Conservation (phyloP, 2,888 invertebrate species). For the Mythimna vitellina region DNA sequence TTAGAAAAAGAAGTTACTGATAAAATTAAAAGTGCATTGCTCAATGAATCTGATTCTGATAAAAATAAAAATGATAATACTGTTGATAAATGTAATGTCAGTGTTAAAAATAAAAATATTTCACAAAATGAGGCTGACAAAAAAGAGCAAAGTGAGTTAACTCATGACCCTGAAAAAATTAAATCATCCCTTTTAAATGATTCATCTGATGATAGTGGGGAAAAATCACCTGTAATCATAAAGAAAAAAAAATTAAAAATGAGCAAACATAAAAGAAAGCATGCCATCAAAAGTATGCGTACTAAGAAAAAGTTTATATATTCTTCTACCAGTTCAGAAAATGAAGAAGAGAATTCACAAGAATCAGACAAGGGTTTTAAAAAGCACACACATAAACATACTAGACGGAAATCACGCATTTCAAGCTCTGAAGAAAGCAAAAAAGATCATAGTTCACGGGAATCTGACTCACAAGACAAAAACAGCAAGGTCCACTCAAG, state of each 20-base stretch:
- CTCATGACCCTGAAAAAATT: conserved; percentile 38
- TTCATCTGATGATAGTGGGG: conserved; percentile 63
- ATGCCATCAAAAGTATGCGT: conserved; percentile 76
- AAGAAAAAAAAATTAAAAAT: conserved; percentile 53
- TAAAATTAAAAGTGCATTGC: conserved; percentile 58
- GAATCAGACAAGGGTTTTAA: conserved; percentile 71
- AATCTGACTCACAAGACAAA: conserved; percentile 47
- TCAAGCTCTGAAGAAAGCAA: conserved; percentile 57
- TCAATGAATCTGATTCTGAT: conserved; percentile 56
- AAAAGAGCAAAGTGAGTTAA: conserved; percentile 10
- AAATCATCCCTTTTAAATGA: conserved; percentile 69
- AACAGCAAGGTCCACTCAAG: conserved; percentile 39
- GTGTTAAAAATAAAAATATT: background rate
- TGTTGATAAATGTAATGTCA: conserved; percentile 7
- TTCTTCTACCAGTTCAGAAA: conserved; percentile 84
- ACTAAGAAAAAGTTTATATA: conserved; percentile 81
- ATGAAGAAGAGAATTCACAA: conserved; percentile 69
- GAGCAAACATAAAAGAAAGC: conserved; percentile 73
- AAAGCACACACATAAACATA: conserved; percentile 29
- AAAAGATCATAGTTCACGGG: conserved; percentile 31
- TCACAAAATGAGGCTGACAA: conserved; percentile 11
- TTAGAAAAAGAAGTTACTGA: conserved; percentile 33
- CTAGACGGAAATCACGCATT: conserved; percentile 39
- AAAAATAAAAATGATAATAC: conserved; percentile 14
- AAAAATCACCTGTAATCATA: conserved; percentile 60